phyloP scores from a whole-genome alignment of 2,113 vertebrate species.

The Carassius gibelio region DNA sequence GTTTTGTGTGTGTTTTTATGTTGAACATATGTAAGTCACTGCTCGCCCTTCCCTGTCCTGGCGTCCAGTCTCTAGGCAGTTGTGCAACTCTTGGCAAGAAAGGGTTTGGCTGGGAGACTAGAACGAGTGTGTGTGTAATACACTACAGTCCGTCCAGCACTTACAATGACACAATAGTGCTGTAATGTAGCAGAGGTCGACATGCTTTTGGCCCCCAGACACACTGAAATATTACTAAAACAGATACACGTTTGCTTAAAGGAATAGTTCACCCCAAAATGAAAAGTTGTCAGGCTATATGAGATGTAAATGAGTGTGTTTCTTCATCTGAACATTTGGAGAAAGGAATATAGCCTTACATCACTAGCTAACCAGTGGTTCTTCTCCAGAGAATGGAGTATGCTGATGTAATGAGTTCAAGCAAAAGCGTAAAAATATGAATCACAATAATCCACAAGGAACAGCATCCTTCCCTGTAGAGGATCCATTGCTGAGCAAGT shows the following conservation, averaged over 20 bases:
- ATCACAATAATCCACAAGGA: neutral
- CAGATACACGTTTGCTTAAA: constrained; percentile 1
- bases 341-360: neutral
- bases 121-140: constrained; percentile 35
- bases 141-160: constrained; percentile 46
- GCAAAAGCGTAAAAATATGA: too few relatives aligned
- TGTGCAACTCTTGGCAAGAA: constrained; percentile 50
- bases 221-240: constrained; percentile 11
- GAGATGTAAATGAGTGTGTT: neutral
- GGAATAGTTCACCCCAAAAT: neutral
- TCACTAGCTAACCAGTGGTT: neutral
- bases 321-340: neutral
- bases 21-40: constrained; percentile 50
- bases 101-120: constrained; percentile 41
- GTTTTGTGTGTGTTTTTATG: constrained; percentile 48
- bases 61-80: constrained; percentile 42
- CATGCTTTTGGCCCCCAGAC: constrained; percentile 15
- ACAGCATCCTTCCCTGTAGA: neutral
- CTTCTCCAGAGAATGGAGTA: neutral
- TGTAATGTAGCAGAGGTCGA: constrained; percentile 35
- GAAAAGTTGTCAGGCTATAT: neutral
- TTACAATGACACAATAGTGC: constrained; percentile 42
- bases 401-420: neutral
- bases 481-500: neutral
- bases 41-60: constrained; percentile 47